Conservation (phyloP, 2,113 vertebrate genomes). For the Nestor notabilis region DNA sequence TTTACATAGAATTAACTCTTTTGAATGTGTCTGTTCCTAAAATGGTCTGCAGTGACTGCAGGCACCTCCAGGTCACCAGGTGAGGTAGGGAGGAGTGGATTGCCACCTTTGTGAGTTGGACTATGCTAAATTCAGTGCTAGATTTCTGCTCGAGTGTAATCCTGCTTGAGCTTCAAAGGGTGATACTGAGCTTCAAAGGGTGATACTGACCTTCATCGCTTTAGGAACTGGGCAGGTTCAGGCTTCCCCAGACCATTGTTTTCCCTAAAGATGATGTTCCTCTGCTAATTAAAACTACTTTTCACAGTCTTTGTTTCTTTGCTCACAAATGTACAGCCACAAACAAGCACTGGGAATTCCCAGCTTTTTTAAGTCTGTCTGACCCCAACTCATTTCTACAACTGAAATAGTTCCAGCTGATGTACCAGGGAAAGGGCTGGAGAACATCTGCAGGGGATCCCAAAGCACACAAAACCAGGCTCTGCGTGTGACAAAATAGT, state of each 20-base stretch:
- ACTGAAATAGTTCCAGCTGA: background rate
- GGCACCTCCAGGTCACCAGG: background rate
- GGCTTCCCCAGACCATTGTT: background rate
- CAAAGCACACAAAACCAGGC: background rate
- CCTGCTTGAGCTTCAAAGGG: background rate
- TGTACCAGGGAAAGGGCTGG: background rate
- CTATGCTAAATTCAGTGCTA: background rate
- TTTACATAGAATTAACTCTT: background rate
- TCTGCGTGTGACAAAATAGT: background rate
- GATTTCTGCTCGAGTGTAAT: background rate
- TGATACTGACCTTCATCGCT: background rate
- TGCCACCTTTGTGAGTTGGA: background rate
- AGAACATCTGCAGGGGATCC: background rate
- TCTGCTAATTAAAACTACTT: background rate
- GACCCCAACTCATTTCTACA: fast-evolving
- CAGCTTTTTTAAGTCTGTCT: background rate
- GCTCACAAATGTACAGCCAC: background rate
- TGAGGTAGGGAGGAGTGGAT: background rate
- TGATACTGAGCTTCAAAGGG: background rate
- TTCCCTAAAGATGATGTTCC: background rate
- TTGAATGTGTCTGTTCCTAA: background rate
- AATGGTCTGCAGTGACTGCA: background rate
- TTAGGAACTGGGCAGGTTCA: background rate
- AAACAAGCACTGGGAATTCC: background rate
- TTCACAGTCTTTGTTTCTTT: background rate